Conservation (phyloP, 1,140 invertebrate species). For the Drosophila subpulchrella region DNA sequence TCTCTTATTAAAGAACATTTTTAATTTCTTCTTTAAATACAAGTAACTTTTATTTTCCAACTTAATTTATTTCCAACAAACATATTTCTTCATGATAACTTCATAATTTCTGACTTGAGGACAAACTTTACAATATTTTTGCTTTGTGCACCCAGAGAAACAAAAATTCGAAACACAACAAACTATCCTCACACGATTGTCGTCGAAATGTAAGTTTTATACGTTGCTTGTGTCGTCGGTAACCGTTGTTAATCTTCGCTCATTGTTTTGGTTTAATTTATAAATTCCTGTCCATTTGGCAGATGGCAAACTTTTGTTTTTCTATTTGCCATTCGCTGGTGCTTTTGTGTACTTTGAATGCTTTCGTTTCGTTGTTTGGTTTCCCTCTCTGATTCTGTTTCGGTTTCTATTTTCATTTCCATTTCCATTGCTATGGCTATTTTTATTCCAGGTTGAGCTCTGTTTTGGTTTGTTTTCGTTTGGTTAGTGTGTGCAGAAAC, state of each 20-base stretch:
- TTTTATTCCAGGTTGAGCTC: constrained; percentile 25
- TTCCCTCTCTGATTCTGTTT: constrained; percentile 43
- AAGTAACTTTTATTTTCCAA: no score
- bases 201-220: constrained; percentile 36
- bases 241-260: constrained; percentile 75
- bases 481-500: constrained; percentile 36
- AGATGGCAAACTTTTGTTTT: constrained; percentile 70
- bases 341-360: constrained; percentile 27
- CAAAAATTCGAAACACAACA: constrained; percentile 8
- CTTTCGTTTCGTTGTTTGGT: constrained; percentile 38
- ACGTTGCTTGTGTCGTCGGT: constrained; percentile 28
- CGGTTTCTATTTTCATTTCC: constrained; percentile 15
- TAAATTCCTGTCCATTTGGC: constrained; percentile 81
- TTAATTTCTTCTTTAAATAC: no score
- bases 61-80: no score
- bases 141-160: constrained; percentile 2
- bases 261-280: constrained; percentile 83
- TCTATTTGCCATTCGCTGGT: constrained; percentile 35
- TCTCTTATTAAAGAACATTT: no score
- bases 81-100: no score
- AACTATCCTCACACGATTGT: constrained; percentile 59
- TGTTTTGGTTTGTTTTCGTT: constrained; percentile 38
- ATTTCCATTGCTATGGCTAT: constrained; percentile 27
- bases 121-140: not conserved
- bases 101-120: no score